Evolutionary conservation across 2,888 invertebrate genomes (phyloP).

Genomic region (Ophion costatus): DNA sequence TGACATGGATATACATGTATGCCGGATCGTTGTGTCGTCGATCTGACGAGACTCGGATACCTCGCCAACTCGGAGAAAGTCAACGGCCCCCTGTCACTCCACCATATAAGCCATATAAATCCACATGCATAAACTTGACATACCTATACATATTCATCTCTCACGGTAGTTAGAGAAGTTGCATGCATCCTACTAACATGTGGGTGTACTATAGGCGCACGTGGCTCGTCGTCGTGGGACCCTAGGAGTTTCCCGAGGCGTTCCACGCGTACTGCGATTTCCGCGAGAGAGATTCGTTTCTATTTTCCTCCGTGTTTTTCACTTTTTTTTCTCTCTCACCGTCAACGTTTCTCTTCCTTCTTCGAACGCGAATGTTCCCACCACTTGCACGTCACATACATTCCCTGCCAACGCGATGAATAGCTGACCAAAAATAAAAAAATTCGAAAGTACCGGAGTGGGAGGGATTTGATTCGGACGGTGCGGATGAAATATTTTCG

Average conservation of each 20-base stretch:
- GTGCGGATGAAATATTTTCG: too few species aligned
- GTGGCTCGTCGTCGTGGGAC: conserved; percentile 56
- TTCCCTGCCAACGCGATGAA: conserved; percentile 12
- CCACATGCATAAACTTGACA: conserved; percentile 62
- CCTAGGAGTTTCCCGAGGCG: conserved; percentile 31
- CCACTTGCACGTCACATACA: conserved; percentile 12
- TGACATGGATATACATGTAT: not conserved
- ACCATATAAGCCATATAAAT: conserved; percentile 30
- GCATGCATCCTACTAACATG: conserved; percentile 39
- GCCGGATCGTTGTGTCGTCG: conserved; percentile 49
- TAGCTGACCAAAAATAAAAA: not conserved
- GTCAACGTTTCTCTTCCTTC: conserved; percentile 47
- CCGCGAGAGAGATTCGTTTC: conserved; percentile 32
- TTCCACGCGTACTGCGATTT: conserved; percentile 19
- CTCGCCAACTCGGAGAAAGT: conserved; percentile 70
- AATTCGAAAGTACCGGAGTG: not conserved
- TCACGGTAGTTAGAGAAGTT: conserved; percentile 52
- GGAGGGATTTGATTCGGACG: too few species aligned
- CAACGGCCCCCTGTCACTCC: conserved; percentile 61
- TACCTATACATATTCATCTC: conserved; percentile 58
- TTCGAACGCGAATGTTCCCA: conserved; percentile 30
- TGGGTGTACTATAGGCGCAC: conserved; percentile 48
- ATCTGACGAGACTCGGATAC: conserved; percentile 41
- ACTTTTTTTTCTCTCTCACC: conserved; percentile 4
- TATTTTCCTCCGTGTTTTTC: not conserved